Percentiles rank a stretch among this genome's conserved stretches.
phyloP scores from a whole-genome alignment of 2,888 invertebrate genomes.

The Hartigia nigra region DNA sequence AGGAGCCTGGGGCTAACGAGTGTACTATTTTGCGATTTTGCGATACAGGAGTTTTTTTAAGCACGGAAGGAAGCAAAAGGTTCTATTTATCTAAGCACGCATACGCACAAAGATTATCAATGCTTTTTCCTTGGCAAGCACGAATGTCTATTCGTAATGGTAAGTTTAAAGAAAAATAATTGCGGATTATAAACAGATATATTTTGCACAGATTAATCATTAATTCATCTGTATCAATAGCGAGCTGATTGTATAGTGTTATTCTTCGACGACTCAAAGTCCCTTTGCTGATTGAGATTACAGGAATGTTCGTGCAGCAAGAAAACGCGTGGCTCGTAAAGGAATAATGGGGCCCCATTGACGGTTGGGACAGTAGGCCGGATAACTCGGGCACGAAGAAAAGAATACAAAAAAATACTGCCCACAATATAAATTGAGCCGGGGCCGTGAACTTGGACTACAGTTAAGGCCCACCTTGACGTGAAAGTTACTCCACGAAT shows the following conservation, averaged over 20 bases:
- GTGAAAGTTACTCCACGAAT: conserved; percentile 21
- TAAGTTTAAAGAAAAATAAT: background rate
- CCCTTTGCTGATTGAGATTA: background rate
- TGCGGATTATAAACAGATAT: background rate
- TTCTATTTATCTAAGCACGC: background rate
- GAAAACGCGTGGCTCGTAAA: background rate
- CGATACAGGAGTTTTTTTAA: background rate
- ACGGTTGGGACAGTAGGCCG: conserved; percentile 3
- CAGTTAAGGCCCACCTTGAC: conserved; percentile 13
- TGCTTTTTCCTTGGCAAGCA: too few species aligned
- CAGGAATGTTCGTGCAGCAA: background rate
- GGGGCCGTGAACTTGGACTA: conserved; percentile 22
- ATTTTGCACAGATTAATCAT: background rate
- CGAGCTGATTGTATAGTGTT: background rate
- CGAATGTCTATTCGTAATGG: too few species aligned
- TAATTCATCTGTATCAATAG: background rate
- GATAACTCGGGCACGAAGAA: background rate
- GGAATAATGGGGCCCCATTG: background rate
- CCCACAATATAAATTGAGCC: conserved; percentile 6
- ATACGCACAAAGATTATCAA: too few species aligned
- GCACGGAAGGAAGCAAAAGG: background rate
- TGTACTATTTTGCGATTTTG: background rate
- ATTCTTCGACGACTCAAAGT: background rate
- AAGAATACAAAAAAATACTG: background rate
- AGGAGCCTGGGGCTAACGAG: background rate